phyloP scores from a whole-genome alignment of 2,797 vertebrate genomes.

The Acrocephalus scirpaceus region DNA sequence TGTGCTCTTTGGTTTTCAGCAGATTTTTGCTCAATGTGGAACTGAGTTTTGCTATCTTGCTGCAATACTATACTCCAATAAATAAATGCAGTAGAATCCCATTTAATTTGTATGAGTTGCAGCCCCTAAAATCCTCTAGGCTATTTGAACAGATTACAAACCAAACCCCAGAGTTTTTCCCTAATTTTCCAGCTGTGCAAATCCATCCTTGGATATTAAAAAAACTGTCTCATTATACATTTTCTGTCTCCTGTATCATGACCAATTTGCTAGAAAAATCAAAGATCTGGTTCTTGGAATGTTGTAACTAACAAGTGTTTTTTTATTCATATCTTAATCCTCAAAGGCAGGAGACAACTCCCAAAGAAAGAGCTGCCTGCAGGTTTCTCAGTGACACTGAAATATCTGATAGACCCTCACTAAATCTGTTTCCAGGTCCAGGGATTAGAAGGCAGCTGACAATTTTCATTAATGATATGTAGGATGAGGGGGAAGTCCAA shows the following conservation, averaged over 20 bases:
- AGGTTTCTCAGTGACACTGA: neutral
- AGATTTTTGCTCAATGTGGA: neutral
- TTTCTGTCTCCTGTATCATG: neutral
- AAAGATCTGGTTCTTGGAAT: neutral
- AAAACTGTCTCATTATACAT: neutral
- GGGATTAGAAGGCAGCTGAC: neutral
- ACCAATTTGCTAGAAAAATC: neutral
- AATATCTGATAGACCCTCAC: neutral
- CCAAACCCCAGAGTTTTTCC: neutral
- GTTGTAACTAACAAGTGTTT: neutral
- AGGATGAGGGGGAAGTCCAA: neutral
- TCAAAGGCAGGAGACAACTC: neutral
- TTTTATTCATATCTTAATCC: neutral
- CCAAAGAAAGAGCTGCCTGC: neutral
- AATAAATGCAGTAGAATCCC: slow-evolving; percentile 7
- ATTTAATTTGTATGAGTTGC: slow-evolving; percentile 11
- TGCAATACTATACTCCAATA: neutral
- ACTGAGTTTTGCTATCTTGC: neutral
- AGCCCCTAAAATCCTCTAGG: slow-evolving; percentile 14
- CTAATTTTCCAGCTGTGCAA: slow-evolving; percentile 33
- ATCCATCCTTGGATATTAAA: slow-evolving; percentile 20
- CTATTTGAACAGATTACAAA: slow-evolving; percentile 1
- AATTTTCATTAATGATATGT: neutral
- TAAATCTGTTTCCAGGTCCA: neutral
- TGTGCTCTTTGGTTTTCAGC: neutral